Base-by-base conservation (phyloP, 2,113 vertebrate species). In the Meleagris gallopavo region DNA sequence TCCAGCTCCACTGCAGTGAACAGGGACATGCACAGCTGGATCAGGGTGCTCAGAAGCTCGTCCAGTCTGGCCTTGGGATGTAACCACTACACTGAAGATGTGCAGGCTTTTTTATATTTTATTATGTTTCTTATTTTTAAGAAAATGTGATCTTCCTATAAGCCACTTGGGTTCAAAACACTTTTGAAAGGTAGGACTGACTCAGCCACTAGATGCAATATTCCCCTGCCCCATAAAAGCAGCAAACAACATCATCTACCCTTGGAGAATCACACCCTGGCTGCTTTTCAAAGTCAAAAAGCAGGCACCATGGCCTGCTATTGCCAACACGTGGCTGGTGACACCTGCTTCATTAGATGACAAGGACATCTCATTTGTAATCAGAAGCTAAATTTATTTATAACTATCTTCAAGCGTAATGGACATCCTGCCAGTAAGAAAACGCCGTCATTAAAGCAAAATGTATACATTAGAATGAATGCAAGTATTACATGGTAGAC, bases 291-390 rank as follows among this genome's bases (percentile, higher is more conserved):
- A 69, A 62, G 20, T 11, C 9, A 38, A 60, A 61, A 67, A 57
- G 27, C 27, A 78, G 57, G 72, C 30, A 81, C 15, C 52, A 13
- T 29, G 65, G 38, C 48, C 52, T 84, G 58, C 67, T 88, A 30
- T 66, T 54, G 38, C 76, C 84, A 86, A 43, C 82, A 94, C 13
- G 10, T 82, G 80, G 71, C 89, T 86, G 54, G 67, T 77, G 70
- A 66, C 66, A 10, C 43, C 80, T 92, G 57, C 48, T 65, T 83
- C 86, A 89, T 95, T 70, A 94, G 58, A 76, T 79, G 89, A 89
- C 77, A 72, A 1, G 17, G 48, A 75, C 36, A 82, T 13, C 43
- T 82, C 41, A 65, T 83, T 66, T 41, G 58, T 72, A 71, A 92
- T 11, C 71, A 92, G 9, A 54, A 73, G 48, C 9, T 76, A 78